Evolutionary conservation across 1,140 invertebrate genomes (phyloP).

Genomic region (Drosophila subobscura): DNA sequence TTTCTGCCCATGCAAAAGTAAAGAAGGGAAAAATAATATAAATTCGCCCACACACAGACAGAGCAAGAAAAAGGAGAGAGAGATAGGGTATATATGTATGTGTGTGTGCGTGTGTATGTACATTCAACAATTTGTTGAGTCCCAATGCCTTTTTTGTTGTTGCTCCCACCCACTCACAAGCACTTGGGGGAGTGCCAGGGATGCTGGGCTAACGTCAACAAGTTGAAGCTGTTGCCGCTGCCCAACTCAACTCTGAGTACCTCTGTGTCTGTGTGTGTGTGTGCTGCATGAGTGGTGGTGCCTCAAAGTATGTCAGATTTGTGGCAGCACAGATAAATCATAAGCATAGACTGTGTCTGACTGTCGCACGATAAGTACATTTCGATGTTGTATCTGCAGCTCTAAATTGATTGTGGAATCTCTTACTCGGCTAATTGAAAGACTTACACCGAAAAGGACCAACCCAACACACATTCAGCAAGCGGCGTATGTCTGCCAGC

Average conservation of each 20-base stretch:
- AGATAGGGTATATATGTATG: constrained; percentile 10
- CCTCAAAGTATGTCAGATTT: constrained; percentile 30
- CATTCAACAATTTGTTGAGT: constrained; percentile 80
- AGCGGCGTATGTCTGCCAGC: too few species aligned
- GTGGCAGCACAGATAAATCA: constrained; percentile 33
- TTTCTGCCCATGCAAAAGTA: constrained; percentile 40
- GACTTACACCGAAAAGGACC: constrained; percentile 6
- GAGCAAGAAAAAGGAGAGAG: too few species aligned
- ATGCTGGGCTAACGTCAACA: constrained; percentile 72
- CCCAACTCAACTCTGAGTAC: constrained; percentile 39
- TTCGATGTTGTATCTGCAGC: constrained; percentile 34
- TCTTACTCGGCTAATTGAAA: constrained; percentile 44
- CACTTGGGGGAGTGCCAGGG: constrained; percentile 40
- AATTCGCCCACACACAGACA: constrained; percentile 49
- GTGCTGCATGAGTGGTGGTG: constrained; percentile 14
- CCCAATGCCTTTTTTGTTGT: constrained; percentile 54
- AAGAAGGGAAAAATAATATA: constrained; percentile 37
- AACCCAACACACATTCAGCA: too few species aligned
- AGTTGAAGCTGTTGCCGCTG: constrained; percentile 76
- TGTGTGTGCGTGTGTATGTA: constrained; percentile 52
- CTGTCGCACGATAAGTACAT: constrained; percentile 29
- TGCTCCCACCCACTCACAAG: constrained; percentile 52
- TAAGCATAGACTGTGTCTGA: constrained; percentile 19
- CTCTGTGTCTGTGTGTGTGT: constrained; percentile 5
- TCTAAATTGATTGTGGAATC: constrained; percentile 28